A percentile compares a stretch with the other conserved stretches of the same genome.
Evolutionary conservation across 2,113 vertebrate genomes (phyloP).

Genomic region (Morone chrysops): DNA sequence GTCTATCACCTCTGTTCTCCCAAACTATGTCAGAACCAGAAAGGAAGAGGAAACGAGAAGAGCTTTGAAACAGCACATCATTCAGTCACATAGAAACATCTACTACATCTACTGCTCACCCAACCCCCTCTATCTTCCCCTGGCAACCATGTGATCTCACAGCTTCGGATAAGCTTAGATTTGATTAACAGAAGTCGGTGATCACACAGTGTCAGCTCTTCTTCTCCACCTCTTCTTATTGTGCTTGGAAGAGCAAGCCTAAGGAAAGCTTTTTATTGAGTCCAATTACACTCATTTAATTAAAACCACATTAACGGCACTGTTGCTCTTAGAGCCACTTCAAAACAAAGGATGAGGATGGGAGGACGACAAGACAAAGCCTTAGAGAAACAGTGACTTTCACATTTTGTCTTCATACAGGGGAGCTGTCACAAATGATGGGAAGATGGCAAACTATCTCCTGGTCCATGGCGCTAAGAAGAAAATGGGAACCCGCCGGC

Average conservation of each 20-base stretch:
- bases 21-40: constrained; percentile 85
- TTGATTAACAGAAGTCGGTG: constrained; percentile 56
- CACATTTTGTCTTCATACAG: constrained; percentile 25
- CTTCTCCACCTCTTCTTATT: constrained; percentile 30
- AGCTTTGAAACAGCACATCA: constrained; percentile 26
- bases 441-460: constrained; percentile 25
- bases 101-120: constrained; percentile 1
- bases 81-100: constrained; percentile 17
- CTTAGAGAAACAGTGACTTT: constrained; percentile 7
- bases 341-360: not conserved
- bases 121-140: constrained; percentile 3
- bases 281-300: constrained; percentile 60
- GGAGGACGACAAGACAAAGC: not conserved
- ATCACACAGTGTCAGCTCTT: constrained; percentile 28
- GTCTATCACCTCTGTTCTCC: constrained; percentile 96
- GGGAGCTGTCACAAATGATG: constrained; percentile 12
- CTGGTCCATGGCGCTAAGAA: constrained; percentile 8
- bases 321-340: constrained; percentile 31
- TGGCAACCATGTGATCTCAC: constrained; percentile 21
- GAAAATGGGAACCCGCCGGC: constrained; percentile 7
- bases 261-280: constrained; percentile 32
- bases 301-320: constrained; percentile 30
- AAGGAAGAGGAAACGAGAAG: constrained; percentile 16
- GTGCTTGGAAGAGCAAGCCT: constrained; percentile 20
- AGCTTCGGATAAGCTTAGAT: constrained; percentile 45